Evolutionary conservation across 1,140 invertebrate species (phyloP), one percentile per base, ranked within the genome.

Genomic region (Drosophila pallidifrons): DNA sequence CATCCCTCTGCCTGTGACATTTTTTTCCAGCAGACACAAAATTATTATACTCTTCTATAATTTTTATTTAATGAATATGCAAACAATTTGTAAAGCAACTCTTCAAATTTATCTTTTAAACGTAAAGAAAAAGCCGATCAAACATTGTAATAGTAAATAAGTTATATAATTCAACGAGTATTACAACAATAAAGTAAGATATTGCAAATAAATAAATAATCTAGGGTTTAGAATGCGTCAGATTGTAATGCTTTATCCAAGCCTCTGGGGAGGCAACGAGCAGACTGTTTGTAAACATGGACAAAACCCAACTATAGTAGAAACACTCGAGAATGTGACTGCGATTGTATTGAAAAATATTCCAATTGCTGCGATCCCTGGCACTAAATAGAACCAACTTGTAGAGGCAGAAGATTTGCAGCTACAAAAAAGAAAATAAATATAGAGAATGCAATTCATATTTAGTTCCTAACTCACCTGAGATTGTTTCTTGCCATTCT

Each of bases 201-300:
- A 38, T 38, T 38, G 1, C 35, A 41, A 32, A 32, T 32, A 32
- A 5, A 32, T 6, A 32, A 38, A 38, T 38, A 10, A 20, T 16
- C 6, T 11, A 41, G 20, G 20, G 15, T 13, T 57, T 41, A 38
- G 10, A 3, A 38, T 38, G 32, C 3, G 20, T 38, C 43, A 49
- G 11, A 16, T 61, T 46, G 6, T 13, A 7, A 11, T 82, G 79
- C 3, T 64, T 10, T 0, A 15, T 0, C 30, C 75, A 69, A 6
- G 41, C 51, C 0, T 11, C 1, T 3, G 54, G 55, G 0, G 49
- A 46, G 5, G 35, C 66, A 32, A 83, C 52, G 32, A 83, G 13
- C 11, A 83, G n/a, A 16, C 77, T 64, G n/a, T 83, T 83, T 0
- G 65, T 47, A 38, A 83, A 83, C 81, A 83, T 83, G 20, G 60